Percentiles rank a stretch among this genome's conserved stretches.
Conservation (phyloP, 2,888 invertebrate genomes). For the Synanthedon myopaeformis region DNA sequence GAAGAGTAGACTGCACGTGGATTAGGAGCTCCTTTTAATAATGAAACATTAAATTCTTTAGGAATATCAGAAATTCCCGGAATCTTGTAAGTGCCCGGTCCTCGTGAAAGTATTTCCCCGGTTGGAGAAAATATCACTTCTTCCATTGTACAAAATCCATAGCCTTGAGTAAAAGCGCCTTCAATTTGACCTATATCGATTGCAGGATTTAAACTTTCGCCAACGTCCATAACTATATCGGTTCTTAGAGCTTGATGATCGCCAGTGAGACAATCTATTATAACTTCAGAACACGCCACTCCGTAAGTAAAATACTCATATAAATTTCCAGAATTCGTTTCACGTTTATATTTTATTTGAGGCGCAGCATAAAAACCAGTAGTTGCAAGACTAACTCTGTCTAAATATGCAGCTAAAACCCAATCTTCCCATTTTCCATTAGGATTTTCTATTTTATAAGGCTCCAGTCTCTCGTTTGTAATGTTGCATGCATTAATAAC, state of each 20-base stretch:
- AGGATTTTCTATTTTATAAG: slow-evolving; percentile 75
- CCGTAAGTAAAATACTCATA: slow-evolving; percentile 87
- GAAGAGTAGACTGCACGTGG: slow-evolving; percentile 89
- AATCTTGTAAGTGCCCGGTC: slow-evolving; percentile 88
- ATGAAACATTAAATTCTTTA: slow-evolving; percentile 83
- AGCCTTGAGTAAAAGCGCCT: slow-evolving; percentile 90
- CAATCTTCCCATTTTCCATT: slow-evolving; percentile 83
- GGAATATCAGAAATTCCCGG: slow-evolving; percentile 89
- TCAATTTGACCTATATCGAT: slow-evolving; percentile 93
- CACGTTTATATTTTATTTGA: slow-evolving; percentile 72
- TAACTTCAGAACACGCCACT: slow-evolving; percentile 84
- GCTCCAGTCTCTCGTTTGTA: slow-evolving; percentile 75
- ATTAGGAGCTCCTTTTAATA: slow-evolving; percentile 84
- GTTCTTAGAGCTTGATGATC: slow-evolving; percentile 85
- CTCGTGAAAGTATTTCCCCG: slow-evolving; percentile 78
- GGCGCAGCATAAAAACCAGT: slow-evolving; percentile 81
- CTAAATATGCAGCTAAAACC: slow-evolving; percentile 77
- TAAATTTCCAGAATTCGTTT: slow-evolving; percentile 74
- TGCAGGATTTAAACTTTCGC: slow-evolving; percentile 89
- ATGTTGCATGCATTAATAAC: slow-evolving; percentile 79
- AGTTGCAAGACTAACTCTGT: slow-evolving; percentile 77
- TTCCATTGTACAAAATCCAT: slow-evolving; percentile 85
- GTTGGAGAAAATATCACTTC: slow-evolving; percentile 81
- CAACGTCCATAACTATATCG: slow-evolving; percentile 92
- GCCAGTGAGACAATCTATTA: slow-evolving; percentile 88